Percentiles rank a stretch among this genome's conserved stretches.
Conservation (phyloP, 2,113 vertebrate genomes). For the Bos taurus region DNA sequence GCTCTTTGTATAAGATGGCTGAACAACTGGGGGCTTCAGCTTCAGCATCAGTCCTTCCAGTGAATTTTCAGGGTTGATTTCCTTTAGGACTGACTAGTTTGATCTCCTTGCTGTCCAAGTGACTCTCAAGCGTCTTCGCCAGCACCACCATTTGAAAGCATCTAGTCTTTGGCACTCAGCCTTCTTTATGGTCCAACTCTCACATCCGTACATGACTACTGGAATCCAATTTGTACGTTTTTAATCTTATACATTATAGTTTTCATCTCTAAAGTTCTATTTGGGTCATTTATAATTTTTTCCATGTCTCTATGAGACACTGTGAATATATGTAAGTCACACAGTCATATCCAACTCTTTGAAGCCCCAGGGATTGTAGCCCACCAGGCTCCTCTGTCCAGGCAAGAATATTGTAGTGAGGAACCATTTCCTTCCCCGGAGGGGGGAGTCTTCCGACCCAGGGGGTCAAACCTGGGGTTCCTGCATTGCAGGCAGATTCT, state of each 20-base stretch:
- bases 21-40: background rate
- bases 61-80: background rate
- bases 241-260: background rate
- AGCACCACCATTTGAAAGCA: background rate
- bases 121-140: rapidly evolving
- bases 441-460: background rate
- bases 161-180: background rate
- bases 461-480: background rate
- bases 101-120: background rate
- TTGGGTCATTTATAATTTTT: background rate
- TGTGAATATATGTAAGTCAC: background rate
- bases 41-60: background rate
- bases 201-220: background rate
- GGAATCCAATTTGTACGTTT: background rate
- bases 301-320: background rate
- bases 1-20: background rate
- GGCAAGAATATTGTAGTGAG: background rate
- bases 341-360: background rate
- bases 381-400: background rate
- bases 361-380: background rate
- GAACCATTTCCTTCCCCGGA: background rate
- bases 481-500: background rate
- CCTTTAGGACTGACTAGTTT: background rate
- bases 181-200: background rate
- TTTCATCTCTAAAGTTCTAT: background rate